Percentiles rank a stretch among this genome's conserved stretches.
Evolutionary conservation across 2,888 invertebrate species (phyloP).

Genomic region (Pyrocoelia pectoralis): DNA sequence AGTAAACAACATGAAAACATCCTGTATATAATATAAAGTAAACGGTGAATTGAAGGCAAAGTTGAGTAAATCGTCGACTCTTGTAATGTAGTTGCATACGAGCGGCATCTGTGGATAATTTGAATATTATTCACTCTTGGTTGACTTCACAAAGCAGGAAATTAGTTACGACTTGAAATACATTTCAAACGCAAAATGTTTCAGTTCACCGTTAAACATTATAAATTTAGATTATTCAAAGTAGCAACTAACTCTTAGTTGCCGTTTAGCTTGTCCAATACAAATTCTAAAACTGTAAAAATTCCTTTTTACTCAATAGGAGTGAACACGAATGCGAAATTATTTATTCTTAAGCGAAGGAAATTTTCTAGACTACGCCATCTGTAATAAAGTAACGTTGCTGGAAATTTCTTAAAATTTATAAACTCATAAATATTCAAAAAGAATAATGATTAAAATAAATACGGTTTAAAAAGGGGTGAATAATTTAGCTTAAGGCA

Average conservation of each 20-base stretch:
- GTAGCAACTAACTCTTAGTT: not conserved
- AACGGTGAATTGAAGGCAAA: too few species aligned
- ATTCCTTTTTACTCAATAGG: not conserved
- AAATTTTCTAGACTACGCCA: not conserved
- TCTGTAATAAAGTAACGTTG: not conserved
- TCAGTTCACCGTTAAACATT: not conserved
- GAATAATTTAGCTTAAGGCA: slow-evolving; percentile 2
- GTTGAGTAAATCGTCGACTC: not conserved
- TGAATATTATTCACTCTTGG: slow-evolving; percentile 14
- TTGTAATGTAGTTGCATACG: slow-evolving; percentile 7
- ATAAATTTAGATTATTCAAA: not conserved
- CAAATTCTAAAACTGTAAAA: too few species aligned
- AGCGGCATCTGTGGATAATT: slow-evolving; percentile 15
- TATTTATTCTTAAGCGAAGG: not conserved
- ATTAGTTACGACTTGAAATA: slow-evolving; percentile 1
- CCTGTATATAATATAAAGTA: too few species aligned
- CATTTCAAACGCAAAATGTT: not conserved
- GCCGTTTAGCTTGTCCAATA: not conserved
- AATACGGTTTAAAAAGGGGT: slow-evolving; percentile 3
- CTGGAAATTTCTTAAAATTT: slow-evolving; percentile 3
- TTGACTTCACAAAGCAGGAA: slow-evolving; percentile 13
- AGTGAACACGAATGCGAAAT: not conserved
- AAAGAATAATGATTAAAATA: slow-evolving; percentile 7
- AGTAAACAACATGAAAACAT: too few species aligned
- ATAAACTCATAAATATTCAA: slow-evolving; percentile 2